phyloP scores from a whole-genome alignment of 1,140 invertebrate species.

The Nymphalis io region DNA sequence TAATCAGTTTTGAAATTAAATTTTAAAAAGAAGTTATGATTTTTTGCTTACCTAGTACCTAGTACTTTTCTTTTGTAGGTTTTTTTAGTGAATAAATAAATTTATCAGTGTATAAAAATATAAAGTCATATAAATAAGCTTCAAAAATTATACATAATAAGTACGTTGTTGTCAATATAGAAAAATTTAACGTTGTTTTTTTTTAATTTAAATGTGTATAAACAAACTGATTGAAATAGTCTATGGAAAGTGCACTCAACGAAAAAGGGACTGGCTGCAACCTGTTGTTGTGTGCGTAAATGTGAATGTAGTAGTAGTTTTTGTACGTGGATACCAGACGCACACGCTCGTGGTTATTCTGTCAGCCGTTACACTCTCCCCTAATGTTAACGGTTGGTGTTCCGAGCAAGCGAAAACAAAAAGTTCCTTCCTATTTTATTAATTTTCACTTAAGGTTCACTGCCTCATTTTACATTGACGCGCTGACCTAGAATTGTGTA shows the following conservation, averaged over 20 bases:
- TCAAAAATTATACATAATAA: no score
- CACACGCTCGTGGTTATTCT: slow-evolving; percentile 56
- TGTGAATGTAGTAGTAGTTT: slow-evolving; percentile 45
- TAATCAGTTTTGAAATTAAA: slow-evolving; percentile 1
- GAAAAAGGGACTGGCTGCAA: slow-evolving; percentile 56
- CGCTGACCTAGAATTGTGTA: not conserved
- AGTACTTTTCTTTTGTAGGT: no score
- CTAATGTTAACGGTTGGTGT: slow-evolving; percentile 47
- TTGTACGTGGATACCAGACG: slow-evolving; percentile 41
- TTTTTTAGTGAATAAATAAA: not conserved
- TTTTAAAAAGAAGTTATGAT: slow-evolving; percentile 6
- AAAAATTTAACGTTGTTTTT: not conserved
- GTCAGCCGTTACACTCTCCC: slow-evolving; percentile 56
- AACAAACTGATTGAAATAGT: slow-evolving; percentile 34
- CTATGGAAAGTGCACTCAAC: slow-evolving; percentile 53
- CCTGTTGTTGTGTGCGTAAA: slow-evolving; percentile 49
- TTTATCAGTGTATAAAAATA: not conserved
- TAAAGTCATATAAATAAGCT: no score
- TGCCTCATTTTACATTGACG: not conserved
- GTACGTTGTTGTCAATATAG: not conserved
- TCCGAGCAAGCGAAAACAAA: slow-evolving; percentile 41
- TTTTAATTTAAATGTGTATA: not conserved
- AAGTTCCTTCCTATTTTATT: slow-evolving; percentile 37
- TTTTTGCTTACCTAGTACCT: no score
- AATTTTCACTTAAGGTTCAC: slow-evolving; percentile 12